phyloP scores from a whole-genome alignment of 2,888 invertebrate species.

The Choreutis nemorana region DNA sequence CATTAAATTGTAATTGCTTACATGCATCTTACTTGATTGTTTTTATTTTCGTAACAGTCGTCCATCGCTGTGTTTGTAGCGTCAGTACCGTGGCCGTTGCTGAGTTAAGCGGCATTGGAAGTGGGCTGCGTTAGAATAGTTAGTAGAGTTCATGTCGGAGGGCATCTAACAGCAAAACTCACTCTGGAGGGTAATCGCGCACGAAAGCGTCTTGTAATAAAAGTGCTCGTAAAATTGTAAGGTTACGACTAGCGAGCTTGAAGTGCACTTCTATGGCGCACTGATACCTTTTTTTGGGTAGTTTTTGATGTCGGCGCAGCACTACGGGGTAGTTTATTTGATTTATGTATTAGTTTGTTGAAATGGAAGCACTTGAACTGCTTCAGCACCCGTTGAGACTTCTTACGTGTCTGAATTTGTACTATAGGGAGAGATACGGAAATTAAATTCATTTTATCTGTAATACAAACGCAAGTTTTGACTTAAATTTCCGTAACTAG shows the following conservation, averaged over 20 bases:
- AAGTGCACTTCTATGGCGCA: conserved; percentile 58
- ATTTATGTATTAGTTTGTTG: conserved; percentile 28
- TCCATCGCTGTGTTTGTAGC: conserved; percentile 21
- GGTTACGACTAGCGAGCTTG: conserved; percentile 56
- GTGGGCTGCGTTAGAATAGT: conserved; percentile 19
- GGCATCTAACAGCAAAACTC: conserved; percentile 63
- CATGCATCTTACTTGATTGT: conserved; percentile 21
- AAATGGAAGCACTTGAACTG: conserved; percentile 1
- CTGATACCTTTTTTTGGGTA: conserved; percentile 54
- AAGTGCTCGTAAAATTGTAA: conserved; percentile 62
- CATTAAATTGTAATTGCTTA: conserved; percentile 62
- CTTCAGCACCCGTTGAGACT: no score
- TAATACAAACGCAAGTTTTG: no score
- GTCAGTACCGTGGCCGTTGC: no score
- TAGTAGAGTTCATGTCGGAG: conserved; percentile 33
- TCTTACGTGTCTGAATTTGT: no score
- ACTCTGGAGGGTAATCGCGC: conserved; percentile 65
- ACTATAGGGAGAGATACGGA: no score
- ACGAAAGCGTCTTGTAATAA: conserved; percentile 66
- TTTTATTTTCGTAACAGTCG: conserved; percentile 2
- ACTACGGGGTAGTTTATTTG: conserved; percentile 29
- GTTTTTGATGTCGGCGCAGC: conserved; percentile 25
- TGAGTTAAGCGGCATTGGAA: no score
- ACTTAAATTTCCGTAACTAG: no score
- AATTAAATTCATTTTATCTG: no score